These are phyloP conservation scores for Camelus dromedarius DNA, from an alignment of 2,113 vertebrate species.

Conservation along the genomic window DNA sequence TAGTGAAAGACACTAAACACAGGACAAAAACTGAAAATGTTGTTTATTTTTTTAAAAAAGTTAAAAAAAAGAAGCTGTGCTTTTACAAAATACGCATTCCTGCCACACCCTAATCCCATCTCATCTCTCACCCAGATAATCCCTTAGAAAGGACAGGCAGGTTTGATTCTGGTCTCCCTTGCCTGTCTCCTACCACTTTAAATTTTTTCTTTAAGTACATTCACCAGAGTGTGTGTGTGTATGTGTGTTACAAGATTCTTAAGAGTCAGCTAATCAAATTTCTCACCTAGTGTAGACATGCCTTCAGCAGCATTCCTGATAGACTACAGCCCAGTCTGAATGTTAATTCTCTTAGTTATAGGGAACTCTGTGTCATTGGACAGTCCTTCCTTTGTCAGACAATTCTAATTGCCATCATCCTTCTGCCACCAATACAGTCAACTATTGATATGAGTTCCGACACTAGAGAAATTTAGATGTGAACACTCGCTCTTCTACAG, in stretches of 20 bases:
- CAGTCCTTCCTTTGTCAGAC: background rate
- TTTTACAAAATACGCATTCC: background rate
- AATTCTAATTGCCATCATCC: background rate
- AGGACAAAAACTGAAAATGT: background rate
- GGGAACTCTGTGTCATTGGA: background rate
- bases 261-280: background rate
- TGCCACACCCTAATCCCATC: background rate
- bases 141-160: background rate
- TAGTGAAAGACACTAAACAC: background rate
- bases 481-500: background rate
- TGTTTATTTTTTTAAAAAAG: background rate
- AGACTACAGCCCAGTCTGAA: background rate
- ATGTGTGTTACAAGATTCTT: background rate
- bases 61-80: background rate
- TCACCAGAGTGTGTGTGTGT: background rate
- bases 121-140: background rate
- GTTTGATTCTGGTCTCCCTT: background rate
- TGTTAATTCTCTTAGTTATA: background rate
- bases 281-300: background rate
- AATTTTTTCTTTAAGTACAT: background rate
- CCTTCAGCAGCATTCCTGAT: background rate
- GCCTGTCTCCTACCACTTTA: background rate
- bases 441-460: background rate
- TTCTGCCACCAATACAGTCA: background rate
- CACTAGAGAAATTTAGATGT: background rate